Base-by-base conservation (phyloP, 2,888 invertebrate genomes). In the Digitonthophagus gazella region DNA sequence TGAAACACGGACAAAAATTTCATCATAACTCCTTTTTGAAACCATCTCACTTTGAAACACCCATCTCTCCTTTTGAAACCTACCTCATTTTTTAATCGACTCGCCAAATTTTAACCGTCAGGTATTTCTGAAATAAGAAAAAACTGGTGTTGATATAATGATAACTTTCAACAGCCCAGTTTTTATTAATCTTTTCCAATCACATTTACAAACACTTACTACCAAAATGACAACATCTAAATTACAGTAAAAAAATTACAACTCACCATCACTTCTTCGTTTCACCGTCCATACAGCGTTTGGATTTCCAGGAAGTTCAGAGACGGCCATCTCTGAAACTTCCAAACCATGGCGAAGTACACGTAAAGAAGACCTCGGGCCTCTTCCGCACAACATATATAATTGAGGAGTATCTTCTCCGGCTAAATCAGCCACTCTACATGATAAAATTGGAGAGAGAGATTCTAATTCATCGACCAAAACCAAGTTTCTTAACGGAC, bases 201-300 rank as follows among this genome's bases (percentile, higher is more conserved):
- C 18, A 19, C n/a, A 20, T 18, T 19, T 61, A n/a, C n/a, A n/a
- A n/a, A n/a, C n/a, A n/a, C n/a, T n/a, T n/a, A n/a, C n/a, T 61
- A 18, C n/a, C 16, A 14, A 11, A 19, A 61, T 20, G 14, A 16
- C 2, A 16, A 61, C 18, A 20, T 19, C 15, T 11, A 16, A 57
- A 57, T 70, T 63, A 58, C 18, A 19, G 56, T 58, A 66, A 19
- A 28, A 68, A 71, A 19, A 72, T 22, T 58, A 2, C 3, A 58
- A 87, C 92, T 92, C 85, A 98, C 98, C 99, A 86, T 99, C 98
- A 80, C 94, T 90, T 82, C 96, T 91, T 78, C 93, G 89, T 81
- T 97, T 95, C 15, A 99, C 99, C 22, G 99, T 99, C 99, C 99
- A 99, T 1, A 99, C 99, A 77, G 98, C 98, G 85, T 98, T 99